Conservation (phyloP, 2,113 vertebrate genomes). For the Pyxicephalus adspersus region DNA sequence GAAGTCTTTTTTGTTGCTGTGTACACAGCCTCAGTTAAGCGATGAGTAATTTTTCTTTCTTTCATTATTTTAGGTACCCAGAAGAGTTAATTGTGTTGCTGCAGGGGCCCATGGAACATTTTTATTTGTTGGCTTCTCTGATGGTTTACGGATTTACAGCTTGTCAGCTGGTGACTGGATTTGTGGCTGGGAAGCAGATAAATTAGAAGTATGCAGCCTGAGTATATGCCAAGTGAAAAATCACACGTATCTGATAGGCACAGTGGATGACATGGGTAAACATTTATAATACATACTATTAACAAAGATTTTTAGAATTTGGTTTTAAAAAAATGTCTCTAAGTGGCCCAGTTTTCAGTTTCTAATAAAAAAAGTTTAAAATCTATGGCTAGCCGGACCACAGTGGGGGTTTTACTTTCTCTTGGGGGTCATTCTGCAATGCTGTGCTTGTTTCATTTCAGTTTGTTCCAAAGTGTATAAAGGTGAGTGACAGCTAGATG, state of each 20-base stretch:
- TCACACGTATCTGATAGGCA: slow-evolving; percentile 67
- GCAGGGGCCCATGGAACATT: slow-evolving; percentile 71
- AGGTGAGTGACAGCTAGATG: too few relatives aligned
- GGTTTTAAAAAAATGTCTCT: too few relatives aligned
- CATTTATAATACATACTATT: background rate
- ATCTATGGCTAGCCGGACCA: too few relatives aligned
- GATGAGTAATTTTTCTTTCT: background rate
- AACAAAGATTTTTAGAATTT: background rate
- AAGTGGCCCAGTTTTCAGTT: too few relatives aligned
- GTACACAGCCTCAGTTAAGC: too few relatives aligned
- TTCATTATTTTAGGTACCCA: slow-evolving; percentile 71
- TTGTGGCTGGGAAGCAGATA: slow-evolving; percentile 71
- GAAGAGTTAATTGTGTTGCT: slow-evolving; percentile 74
- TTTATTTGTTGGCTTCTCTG: slow-evolving; percentile 73
- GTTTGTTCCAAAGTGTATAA: too few relatives aligned
- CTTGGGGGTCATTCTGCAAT: too few relatives aligned
- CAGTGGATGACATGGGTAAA: slow-evolving; percentile 86
- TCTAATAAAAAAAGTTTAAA: too few relatives aligned
- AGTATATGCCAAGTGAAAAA: slow-evolving; percentile 65
- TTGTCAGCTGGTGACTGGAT: slow-evolving; percentile 52
- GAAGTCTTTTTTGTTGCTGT: too few relatives aligned
- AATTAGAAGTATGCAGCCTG: slow-evolving; percentile 74
- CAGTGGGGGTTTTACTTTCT: too few relatives aligned
- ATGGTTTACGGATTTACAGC: slow-evolving; percentile 76
- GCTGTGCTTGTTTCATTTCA: too few relatives aligned